Conservation (phyloP, 2,888 invertebrate species). For the Pilophorus perplexus region DNA sequence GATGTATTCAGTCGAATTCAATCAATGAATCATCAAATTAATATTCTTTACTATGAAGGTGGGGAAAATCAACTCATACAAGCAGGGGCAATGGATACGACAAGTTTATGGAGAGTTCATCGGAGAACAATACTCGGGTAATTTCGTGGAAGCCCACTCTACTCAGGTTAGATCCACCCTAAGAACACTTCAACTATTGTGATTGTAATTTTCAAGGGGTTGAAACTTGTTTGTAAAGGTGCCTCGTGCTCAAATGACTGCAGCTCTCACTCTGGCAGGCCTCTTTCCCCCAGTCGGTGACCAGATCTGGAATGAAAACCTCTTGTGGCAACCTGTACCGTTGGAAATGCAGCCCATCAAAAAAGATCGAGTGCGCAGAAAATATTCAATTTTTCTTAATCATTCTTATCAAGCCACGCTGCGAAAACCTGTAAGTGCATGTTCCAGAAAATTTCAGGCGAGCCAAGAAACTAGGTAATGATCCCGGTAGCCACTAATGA, state of each 20-base stretch:
- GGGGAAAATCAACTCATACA: constrained; percentile 64
- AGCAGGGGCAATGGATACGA: constrained; percentile 65
- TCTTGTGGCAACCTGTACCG: constrained; percentile 77
- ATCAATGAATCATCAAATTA: neutral
- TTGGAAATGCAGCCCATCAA: constrained; percentile 64
- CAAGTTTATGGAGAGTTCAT: constrained; percentile 63
- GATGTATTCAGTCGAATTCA: too few relatives aligned
- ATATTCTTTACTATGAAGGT: constrained; percentile 53
- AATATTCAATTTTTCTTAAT: too few relatives aligned
- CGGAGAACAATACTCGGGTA: constrained; percentile 59
- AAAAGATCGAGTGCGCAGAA: constrained; percentile 66
- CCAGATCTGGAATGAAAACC: constrained; percentile 59
- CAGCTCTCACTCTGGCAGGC: constrained; percentile 66
- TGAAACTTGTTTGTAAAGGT: constrained; percentile 51
- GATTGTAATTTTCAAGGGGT: too few relatives aligned
- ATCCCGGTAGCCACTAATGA: too few relatives aligned
- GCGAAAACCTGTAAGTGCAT: too few relatives aligned
- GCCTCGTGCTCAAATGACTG: constrained; percentile 71
- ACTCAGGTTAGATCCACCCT: constrained; percentile 63
- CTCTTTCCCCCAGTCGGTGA: constrained; percentile 63
- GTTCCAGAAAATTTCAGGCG: too few relatives aligned
- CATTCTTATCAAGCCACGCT: too few relatives aligned
- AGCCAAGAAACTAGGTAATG: too few relatives aligned
- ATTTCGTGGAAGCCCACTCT: constrained; percentile 64
- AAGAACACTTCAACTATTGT: neutral